Evolutionary conservation across 2,113 vertebrate genomes (phyloP).

Genomic region (Nyctereutes procyonoides): DNA sequence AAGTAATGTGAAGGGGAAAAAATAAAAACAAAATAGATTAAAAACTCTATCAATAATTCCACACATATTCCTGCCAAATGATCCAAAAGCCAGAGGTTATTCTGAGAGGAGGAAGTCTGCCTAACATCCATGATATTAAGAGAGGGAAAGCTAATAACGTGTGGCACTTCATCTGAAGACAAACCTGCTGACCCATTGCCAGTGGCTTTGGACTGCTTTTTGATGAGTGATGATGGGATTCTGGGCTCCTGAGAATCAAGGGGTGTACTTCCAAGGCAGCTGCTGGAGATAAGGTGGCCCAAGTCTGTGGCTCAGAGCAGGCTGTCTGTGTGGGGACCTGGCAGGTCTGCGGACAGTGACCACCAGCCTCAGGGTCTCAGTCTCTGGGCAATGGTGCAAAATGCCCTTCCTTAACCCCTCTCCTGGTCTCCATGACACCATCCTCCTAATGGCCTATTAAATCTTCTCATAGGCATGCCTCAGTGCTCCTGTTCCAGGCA

Average conservation of each 20-base stretch:
- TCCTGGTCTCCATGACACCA: rapidly evolving
- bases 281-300: background rate
- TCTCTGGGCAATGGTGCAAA: background rate
- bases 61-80: conserved; percentile 22
- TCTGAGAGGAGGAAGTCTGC: conserved; percentile 3
- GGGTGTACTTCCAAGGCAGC: background rate
- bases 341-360: background rate
- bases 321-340: background rate
- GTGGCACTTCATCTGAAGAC: background rate
- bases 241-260: background rate
- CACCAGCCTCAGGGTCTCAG: background rate
- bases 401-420: background rate
- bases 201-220: background rate
- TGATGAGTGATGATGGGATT: background rate
- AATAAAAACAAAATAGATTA: conserved; percentile 25
- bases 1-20: background rate
- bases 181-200: background rate
- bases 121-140: background rate
- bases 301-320: background rate
- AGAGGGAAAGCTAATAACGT: background rate
- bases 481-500: background rate
- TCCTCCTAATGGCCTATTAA: rapidly evolving
- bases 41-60: background rate
- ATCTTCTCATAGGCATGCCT: background rate
- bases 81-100: conserved; percentile 21